phyloP scores from a whole-genome alignment of 2,888 invertebrate genomes.

The Ichneumoninae sp. region DNA sequence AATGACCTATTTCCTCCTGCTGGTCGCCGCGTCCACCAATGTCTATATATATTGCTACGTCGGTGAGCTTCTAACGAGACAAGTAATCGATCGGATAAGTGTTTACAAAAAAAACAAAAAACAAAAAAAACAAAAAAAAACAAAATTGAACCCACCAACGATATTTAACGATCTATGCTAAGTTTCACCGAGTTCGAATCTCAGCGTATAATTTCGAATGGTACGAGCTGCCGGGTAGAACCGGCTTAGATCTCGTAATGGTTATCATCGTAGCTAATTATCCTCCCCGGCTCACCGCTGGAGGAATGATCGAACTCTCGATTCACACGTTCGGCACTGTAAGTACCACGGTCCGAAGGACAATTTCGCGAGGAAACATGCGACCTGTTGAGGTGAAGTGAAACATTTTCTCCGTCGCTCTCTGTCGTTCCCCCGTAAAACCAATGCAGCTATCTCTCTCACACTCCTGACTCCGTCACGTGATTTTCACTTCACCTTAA shows the following conservation, averaged over 20 bases:
- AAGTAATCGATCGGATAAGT: slow-evolving; percentile 66
- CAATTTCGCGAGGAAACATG: not conserved
- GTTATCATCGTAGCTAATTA: slow-evolving; percentile 55
- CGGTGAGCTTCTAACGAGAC: slow-evolving; percentile 74
- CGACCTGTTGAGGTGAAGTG: too few relatives aligned
- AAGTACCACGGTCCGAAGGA: slow-evolving; percentile 44
- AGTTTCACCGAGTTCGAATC: slow-evolving; percentile 33
- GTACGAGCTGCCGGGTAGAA: slow-evolving; percentile 64
- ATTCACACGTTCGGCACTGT: slow-evolving; percentile 70
- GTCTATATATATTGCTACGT: slow-evolving; percentile 58
- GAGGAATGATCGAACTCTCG: slow-evolving; percentile 68
- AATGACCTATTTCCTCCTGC: slow-evolving; percentile 44
- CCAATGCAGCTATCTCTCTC: too few relatives aligned
- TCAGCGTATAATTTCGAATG: slow-evolving; percentile 68
- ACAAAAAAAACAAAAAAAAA: not conserved
- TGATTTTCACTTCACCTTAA: too few relatives aligned
- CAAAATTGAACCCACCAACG: not conserved
- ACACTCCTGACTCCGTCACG: too few relatives aligned
- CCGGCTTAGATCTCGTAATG: slow-evolving; percentile 46
- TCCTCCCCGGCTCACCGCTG: slow-evolving; percentile 63
- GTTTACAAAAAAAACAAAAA: not conserved
- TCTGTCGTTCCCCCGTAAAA: too few relatives aligned
- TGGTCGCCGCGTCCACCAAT: slow-evolving; percentile 39
- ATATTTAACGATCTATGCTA: not conserved
- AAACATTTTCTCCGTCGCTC: too few relatives aligned